Evolutionary conservation across 2,113 vertebrate species (phyloP).

Genomic region (Cromileptes altivelis): DNA sequence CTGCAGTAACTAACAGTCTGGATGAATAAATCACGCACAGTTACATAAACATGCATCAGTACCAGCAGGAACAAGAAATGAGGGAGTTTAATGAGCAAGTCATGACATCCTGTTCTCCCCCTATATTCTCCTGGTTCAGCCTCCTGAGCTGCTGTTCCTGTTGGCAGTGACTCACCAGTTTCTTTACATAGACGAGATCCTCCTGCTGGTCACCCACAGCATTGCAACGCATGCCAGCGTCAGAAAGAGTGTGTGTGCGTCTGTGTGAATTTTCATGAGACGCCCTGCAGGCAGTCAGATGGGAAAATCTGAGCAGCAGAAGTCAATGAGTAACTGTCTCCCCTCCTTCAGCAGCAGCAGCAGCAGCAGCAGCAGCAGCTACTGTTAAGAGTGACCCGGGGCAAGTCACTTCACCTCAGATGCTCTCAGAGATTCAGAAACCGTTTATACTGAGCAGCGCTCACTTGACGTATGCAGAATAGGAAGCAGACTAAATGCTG

Average conservation of each 20-base stretch:
- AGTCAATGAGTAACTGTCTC: constrained; percentile 60
- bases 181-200: constrained; percentile 46
- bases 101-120: not conserved
- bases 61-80: not conserved
- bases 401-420: constrained; percentile 18
- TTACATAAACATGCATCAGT: not conserved
- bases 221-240: constrained; percentile 24
- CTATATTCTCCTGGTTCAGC: constrained; percentile 26
- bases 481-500: not conserved
- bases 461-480: not conserved
- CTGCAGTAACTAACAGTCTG: not conserved
- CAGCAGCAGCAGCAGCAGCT: not conserved
- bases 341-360: constrained; percentile 3
- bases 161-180: constrained; percentile 74
- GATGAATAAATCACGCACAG: not conserved
- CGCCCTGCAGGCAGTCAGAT: constrained; percentile 36
- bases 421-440: constrained; percentile 19
- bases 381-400: not conserved
- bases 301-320: constrained; percentile 55
- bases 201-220: constrained; percentile 51
- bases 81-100: not conserved
- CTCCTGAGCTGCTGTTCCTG: constrained; percentile 53
- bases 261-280: constrained; percentile 19
- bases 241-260: not conserved
- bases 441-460: constrained; percentile 1